phyloP scores from a whole-genome alignment of 2,888 invertebrate species.

The Cephalotes varians region DNA sequence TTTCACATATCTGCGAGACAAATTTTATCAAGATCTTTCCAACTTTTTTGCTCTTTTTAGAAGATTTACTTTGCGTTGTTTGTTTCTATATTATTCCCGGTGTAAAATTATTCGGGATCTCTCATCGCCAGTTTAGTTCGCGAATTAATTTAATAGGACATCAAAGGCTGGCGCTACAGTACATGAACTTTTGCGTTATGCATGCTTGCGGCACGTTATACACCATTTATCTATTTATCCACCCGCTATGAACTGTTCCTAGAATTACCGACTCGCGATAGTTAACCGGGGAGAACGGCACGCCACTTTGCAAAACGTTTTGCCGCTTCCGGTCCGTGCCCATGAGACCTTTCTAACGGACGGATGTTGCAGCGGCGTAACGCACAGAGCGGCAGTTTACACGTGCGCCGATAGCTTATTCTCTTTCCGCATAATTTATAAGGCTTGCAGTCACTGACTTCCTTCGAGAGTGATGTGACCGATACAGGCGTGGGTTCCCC shows the following conservation, averaged over 20 bases:
- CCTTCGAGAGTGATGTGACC: conserved; percentile 19
- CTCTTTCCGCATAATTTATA: conserved; percentile 69
- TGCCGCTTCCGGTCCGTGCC: conserved; percentile 9
- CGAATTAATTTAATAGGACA: conserved; percentile 46
- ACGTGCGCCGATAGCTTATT: conserved; percentile 58
- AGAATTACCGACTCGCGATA: conserved; percentile 34
- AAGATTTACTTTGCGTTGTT: background rate
- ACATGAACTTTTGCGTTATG: conserved; percentile 38
- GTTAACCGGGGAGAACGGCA: conserved; percentile 10
- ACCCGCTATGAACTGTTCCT: conserved; percentile 34
- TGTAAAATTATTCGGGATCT: conserved; percentile 7
- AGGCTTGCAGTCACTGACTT: conserved; percentile 14
- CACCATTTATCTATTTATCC: conserved; percentile 47
- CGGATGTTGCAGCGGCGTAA: conserved; percentile 1
- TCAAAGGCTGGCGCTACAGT: conserved; percentile 28
- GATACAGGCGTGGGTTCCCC: conserved; percentile 26
- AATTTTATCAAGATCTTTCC: background rate
- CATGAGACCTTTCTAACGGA: conserved; percentile 15
- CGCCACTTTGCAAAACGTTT: conserved; percentile 31
- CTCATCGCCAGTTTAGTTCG: background rate
- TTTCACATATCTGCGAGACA: background rate
- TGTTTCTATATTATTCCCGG: background rate
- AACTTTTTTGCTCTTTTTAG: background rate
- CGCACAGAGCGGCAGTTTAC: conserved; percentile 17
- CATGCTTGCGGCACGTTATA: conserved; percentile 19